These are phyloP conservation scores for Darevskia mixta DNA, from an alignment of 2,797 vertebrate genomes.

Conservation along the genomic window DNA sequence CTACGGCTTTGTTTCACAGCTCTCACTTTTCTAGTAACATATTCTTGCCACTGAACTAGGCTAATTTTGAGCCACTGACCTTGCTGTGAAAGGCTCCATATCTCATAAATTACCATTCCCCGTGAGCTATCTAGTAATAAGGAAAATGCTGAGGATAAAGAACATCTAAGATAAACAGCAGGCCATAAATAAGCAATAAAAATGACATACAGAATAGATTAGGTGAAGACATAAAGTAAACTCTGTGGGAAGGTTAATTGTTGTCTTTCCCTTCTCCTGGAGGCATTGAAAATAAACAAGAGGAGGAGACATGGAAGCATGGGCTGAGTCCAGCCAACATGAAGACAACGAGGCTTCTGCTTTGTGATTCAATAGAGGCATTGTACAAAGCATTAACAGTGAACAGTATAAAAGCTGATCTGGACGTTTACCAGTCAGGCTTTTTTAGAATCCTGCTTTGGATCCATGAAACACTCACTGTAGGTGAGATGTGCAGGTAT, in stretches of 20 bases:
- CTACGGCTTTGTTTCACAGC: background rate
- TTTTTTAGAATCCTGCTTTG: background rate
- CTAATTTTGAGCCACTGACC: conserved; percentile 40
- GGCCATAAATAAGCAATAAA: conserved; percentile 57
- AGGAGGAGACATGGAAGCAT: conserved; percentile 12
- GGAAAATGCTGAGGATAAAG: conserved; percentile 59
- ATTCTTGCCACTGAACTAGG: conserved; percentile 2
- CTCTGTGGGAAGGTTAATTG: conserved; percentile 60
- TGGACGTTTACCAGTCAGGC: background rate
- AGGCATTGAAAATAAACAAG: conserved; percentile 21
- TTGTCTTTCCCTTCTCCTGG: conserved; percentile 34
- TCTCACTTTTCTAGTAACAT: accelerated
- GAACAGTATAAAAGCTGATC: background rate
- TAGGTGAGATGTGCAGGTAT: background rate
- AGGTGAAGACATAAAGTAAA: conserved; percentile 52
- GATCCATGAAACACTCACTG: background rate
- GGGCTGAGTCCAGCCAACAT: background rate
- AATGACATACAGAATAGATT: conserved; percentile 51
- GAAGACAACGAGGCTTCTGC: conserved; percentile 1
- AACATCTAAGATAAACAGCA: conserved; percentile 55
- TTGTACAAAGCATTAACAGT: conserved; percentile 14
- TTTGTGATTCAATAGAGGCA: conserved; percentile 30
- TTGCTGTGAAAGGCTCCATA: conserved; percentile 12
- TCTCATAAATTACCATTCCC: conserved; percentile 52
- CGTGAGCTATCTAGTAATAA: conserved; percentile 12